Percentiles rank a stretch among this genome's conserved stretches.
Evolutionary conservation across 2,888 invertebrate species (phyloP).

Genomic region (Rugalucina vietnamica): DNA sequence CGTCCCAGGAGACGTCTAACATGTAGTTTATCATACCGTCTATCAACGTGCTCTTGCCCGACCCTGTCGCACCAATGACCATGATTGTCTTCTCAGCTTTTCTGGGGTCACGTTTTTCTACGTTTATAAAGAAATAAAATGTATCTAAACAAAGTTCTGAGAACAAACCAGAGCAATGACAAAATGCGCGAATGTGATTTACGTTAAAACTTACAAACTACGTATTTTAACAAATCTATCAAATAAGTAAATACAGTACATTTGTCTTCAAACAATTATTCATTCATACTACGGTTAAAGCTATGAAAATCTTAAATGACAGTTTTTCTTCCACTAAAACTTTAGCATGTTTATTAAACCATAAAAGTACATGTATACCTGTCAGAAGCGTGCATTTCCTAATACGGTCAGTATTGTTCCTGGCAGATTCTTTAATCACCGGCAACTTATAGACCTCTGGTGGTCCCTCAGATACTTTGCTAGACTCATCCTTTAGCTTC

Average conservation of each 20-base stretch:
- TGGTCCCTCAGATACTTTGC: not conserved
- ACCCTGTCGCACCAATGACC: not conserved
- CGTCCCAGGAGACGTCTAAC: not conserved
- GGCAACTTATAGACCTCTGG: not conserved
- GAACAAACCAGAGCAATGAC: no score
- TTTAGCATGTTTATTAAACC: not conserved
- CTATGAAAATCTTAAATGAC: not conserved
- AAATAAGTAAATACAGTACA: not conserved
- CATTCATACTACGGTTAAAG: not conserved
- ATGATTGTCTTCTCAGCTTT: not conserved
- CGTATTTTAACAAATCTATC: not conserved
- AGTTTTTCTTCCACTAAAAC: not conserved
- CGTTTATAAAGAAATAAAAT: not conserved
- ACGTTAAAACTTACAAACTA: no score
- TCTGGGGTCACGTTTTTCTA: not conserved
- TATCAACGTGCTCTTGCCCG: not conserved
- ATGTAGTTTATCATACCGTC: not conserved
- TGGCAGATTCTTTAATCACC: not conserved
- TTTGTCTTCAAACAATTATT: not conserved
- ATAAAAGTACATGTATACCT: not conserved
- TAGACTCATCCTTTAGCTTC: not conserved
- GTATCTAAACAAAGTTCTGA: not conserved
- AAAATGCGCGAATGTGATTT: no score
- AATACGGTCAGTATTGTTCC: not conserved
- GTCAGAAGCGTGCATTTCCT: not conserved